Evolutionary conservation across 1,140 invertebrate species (phyloP).

Genomic region (Macrotrachela quadricornifera): DNA sequence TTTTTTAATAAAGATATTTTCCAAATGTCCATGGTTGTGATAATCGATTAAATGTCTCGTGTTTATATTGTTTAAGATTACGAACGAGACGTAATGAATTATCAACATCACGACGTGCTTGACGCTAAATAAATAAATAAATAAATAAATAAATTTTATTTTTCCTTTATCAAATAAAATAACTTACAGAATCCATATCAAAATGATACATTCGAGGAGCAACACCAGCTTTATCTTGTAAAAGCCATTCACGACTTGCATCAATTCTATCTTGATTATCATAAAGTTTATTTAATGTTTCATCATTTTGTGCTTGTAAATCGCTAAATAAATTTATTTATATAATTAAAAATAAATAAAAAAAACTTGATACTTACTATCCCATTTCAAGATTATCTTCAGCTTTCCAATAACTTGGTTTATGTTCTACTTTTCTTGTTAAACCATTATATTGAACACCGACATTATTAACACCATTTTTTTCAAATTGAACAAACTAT

Average conservation of each 20-base stretch:
- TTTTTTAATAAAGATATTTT: too few species aligned
- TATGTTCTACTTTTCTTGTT: constrained; percentile 1
- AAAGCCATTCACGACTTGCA: constrained; percentile 2
- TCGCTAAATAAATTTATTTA: background rate
- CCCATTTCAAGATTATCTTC: constrained; percentile 7
- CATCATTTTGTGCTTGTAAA: constrained; percentile 7
- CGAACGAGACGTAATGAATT: too few species aligned
- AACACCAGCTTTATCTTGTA: constrained; percentile 3
- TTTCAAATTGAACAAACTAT: constrained; percentile 6
- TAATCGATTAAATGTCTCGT: too few species aligned
- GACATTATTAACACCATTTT: constrained; percentile 5
- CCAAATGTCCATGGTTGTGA: too few species aligned
- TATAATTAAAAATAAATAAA: too few species aligned
- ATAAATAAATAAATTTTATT: too few species aligned
- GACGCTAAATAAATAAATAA: too few species aligned
- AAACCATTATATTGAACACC: constrained; percentile 9
- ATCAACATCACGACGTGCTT: too few species aligned
- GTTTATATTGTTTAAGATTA: too few species aligned
- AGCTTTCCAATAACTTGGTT: constrained; percentile 8
- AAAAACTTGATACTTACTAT: background rate
- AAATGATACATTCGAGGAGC: background rate
- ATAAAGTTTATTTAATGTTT: constrained; percentile 7
- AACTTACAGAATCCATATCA: too few species aligned
- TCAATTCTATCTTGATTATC: constrained; percentile 7
- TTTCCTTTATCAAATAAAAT: too few species aligned